Evolutionary conservation across 2,888 invertebrate genomes (phyloP), one percentile per base, ranked within the genome.

Genomic region (Limenitis camilla): DNA sequence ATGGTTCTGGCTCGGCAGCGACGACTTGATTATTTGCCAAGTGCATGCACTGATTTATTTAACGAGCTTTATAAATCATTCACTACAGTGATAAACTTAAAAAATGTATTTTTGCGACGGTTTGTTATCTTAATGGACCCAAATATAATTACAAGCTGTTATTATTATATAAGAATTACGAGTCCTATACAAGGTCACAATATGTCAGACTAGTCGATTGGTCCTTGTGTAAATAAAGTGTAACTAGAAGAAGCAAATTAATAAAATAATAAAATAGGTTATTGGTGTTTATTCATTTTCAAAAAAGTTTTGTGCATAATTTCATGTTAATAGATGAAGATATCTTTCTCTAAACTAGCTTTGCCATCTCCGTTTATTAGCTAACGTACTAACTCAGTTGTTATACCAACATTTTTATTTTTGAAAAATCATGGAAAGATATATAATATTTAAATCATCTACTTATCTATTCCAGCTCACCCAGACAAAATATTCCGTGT

Each of bases 1-100:
- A 1, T 19, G 19, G 19, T 3, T 19, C 19, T 19, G 19, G 19
- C 19, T 19, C 19, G 19, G 19, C 19, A 19, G 19, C 19, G 45
- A 41, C 29, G 36, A 48, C 49, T 53, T 54, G 53, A 54, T 54
- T 46, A 45, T 54, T 49, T 50, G 53, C 53, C 53, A 54, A 54
- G 45, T 35, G 43, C 46, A 45, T 47, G 36, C 38, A 47, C 47
- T 52, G 52, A 52, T 52, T 52, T 52, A 52, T 52, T 52, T 52
- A 48, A 52, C 48, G 52, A 43, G 42, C 48, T 19, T 32, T 8
- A 40, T 52, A 47, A 52, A 52, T 52, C 42, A 52, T 52, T 31
- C n/a, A 10, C 33, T 47, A 42, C 28, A 31, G 11, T 41, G 38
- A 41, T 33, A 38, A 48, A 42, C 48, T 48, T 19, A 48, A 38